Percentiles rank a stretch among this genome's conserved stretches.
Evolutionary conservation across 2,113 vertebrate species (phyloP).

Genomic region (Cercocebus atys): DNA sequence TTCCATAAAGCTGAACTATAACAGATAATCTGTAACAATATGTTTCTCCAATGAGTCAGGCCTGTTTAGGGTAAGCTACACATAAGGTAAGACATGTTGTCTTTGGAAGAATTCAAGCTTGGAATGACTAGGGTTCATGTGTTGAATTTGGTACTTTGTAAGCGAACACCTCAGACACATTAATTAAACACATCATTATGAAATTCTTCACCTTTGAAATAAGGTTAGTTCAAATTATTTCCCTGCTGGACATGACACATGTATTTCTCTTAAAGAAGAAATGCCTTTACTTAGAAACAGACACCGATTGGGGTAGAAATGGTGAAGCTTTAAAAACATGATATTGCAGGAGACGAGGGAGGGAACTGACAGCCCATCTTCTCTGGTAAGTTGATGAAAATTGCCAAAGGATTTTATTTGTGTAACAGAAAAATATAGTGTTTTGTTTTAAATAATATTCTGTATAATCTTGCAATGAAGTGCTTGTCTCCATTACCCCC

Average conservation of each 20-base stretch:
- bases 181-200: not conserved
- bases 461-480: not conserved
- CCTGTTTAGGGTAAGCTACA: not conserved
- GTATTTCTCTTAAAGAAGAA: not conserved
- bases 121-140: not conserved
- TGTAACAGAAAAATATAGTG: not conserved
- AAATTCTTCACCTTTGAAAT: slow-evolving; percentile 1
- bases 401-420: not conserved
- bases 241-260: not conserved
- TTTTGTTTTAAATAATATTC: not conserved
- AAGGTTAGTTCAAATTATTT: slow-evolving; percentile 10
- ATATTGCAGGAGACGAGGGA: not conserved
- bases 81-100: not conserved
- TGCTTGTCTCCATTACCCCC: not conserved
- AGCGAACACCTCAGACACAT: not conserved
- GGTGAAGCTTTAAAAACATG: not conserved
- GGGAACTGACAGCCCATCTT: not conserved
- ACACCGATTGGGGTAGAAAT: not conserved
- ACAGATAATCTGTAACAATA: not conserved
- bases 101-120: not conserved
- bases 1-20: not conserved
- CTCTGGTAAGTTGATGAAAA: not conserved
- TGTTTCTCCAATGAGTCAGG: not conserved
- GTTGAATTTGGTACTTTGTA: not conserved
- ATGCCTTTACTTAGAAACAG: not conserved